These are phyloP conservation scores for Tinea trinotella DNA, from an alignment of 2,888 invertebrate species.

Conservation along the genomic window DNA sequence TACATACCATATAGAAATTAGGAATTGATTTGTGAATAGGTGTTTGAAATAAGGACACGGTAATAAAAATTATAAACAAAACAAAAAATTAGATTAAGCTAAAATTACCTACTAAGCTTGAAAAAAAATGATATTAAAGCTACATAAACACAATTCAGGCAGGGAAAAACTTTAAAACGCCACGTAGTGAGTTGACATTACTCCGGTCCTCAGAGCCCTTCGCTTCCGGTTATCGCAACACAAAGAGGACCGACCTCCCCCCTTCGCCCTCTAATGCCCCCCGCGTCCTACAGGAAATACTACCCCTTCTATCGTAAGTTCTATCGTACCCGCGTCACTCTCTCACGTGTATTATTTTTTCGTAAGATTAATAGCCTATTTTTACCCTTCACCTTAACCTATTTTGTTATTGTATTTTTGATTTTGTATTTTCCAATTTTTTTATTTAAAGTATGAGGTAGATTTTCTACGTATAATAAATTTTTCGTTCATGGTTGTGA, in stretches of 20 bases:
- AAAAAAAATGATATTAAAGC: no score
- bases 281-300: constrained; percentile 43
- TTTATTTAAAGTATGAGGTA: no score
- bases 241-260: constrained; percentile 52
- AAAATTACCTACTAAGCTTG: no score
- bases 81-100: no score
- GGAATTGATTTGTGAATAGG: no score
- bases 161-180: constrained; percentile 51
- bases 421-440: no score
- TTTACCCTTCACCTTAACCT: constrained; percentile 3
- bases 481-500: no score
- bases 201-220: constrained; percentile 64
- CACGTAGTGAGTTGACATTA: constrained; percentile 46
- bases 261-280: constrained; percentile 27
- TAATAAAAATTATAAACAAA: no score
- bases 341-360: constrained; percentile 19
- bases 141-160: constrained; percentile 23
- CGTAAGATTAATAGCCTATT: constrained; percentile 17
- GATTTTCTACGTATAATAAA: no score
- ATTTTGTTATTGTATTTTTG: constrained; percentile 13
- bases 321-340: constrained; percentile 17
- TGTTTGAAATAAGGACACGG: no score
- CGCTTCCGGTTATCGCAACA: constrained; percentile 70
- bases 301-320: constrained; percentile 60
- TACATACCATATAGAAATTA: no score